Conservation (phyloP, 2,888 invertebrate species). For the Trichacis sp. region DNA sequence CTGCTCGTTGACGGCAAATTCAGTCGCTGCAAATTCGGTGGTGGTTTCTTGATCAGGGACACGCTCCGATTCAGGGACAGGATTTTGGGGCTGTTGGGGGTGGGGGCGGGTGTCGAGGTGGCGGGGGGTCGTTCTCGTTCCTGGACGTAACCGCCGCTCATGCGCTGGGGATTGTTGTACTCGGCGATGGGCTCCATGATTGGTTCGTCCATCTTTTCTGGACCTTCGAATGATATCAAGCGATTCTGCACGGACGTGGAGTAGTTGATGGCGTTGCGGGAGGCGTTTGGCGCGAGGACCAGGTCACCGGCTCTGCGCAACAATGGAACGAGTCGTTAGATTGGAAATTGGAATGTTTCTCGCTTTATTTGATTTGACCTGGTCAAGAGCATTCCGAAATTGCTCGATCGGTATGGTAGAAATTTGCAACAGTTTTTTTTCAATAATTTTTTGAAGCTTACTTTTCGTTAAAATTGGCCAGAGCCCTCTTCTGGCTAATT, state of each 20-base stretch:
- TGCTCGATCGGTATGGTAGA: too few relatives aligned
- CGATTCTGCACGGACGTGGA: slow-evolving; percentile 85
- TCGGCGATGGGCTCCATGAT: slow-evolving; percentile 61
- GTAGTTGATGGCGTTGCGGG: slow-evolving; percentile 81
- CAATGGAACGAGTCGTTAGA: too few relatives aligned
- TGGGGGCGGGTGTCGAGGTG: background rate
- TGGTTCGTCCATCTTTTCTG: slow-evolving; percentile 65
- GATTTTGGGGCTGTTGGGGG: slow-evolving; percentile 20
- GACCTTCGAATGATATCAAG: slow-evolving; percentile 79
- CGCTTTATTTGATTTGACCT: too few relatives aligned
- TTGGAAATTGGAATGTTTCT: too few relatives aligned
- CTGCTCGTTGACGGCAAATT: slow-evolving; percentile 48
- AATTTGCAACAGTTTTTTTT: too few relatives aligned
- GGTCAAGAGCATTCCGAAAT: too few relatives aligned
- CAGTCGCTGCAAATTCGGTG: slow-evolving; percentile 62
- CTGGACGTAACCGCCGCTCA: slow-evolving; percentile 62
- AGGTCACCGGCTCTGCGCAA: slow-evolving; percentile 78
- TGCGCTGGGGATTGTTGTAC: slow-evolving; percentile 55
- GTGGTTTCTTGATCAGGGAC: slow-evolving; percentile 66
- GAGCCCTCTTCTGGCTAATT: too few relatives aligned
- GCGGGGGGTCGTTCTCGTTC: slow-evolving; percentile 50
- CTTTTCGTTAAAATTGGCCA: too few relatives aligned
- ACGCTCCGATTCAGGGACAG: slow-evolving; percentile 59
- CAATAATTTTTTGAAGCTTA: too few relatives aligned
- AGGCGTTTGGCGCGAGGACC: slow-evolving; percentile 79